These are phyloP conservation scores for Corvus hawaiiensis DNA, from an alignment of 2,113 vertebrate species.

Conservation along the genomic window DNA sequence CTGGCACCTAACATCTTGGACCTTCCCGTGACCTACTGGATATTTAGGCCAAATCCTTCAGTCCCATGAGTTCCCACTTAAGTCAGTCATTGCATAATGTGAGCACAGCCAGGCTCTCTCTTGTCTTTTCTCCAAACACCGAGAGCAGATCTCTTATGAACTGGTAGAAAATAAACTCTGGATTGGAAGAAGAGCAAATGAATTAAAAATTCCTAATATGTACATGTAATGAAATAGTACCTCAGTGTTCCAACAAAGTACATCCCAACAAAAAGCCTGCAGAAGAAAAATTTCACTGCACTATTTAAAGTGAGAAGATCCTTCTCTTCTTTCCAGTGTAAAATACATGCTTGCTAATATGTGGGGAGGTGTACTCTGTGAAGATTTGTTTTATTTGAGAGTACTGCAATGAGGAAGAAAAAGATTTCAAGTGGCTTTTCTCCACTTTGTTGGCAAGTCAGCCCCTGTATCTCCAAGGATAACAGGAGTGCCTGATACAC, in stretches of 20 bases:
- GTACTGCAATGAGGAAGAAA: background rate
- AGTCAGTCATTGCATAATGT: background rate
- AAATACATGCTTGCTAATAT: background rate
- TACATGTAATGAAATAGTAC: background rate
- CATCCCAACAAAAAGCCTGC: background rate
- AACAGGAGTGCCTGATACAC: constrained; percentile 11
- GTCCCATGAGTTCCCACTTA: background rate
- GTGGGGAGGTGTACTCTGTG: background rate
- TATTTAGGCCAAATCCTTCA: background rate
- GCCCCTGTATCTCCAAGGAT: constrained; percentile 19
- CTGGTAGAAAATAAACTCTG: background rate
- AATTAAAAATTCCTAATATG: background rate
- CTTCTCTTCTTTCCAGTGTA: background rate
- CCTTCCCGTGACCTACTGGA: background rate
- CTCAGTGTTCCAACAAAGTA: background rate
- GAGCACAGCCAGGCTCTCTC: background rate
- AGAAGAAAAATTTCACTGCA: background rate
- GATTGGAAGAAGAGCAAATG: background rate
- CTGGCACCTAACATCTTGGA: background rate
- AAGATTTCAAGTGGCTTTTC: constrained; percentile 55
- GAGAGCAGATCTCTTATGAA: background rate
- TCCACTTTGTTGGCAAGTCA: constrained; percentile 42
- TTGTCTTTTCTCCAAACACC: background rate
- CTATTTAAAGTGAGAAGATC: background rate
- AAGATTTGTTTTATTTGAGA: constrained; percentile 5